Evolutionary conservation across 1,140 invertebrate genomes (phyloP).

Genomic region (Musca vetustissima): DNA sequence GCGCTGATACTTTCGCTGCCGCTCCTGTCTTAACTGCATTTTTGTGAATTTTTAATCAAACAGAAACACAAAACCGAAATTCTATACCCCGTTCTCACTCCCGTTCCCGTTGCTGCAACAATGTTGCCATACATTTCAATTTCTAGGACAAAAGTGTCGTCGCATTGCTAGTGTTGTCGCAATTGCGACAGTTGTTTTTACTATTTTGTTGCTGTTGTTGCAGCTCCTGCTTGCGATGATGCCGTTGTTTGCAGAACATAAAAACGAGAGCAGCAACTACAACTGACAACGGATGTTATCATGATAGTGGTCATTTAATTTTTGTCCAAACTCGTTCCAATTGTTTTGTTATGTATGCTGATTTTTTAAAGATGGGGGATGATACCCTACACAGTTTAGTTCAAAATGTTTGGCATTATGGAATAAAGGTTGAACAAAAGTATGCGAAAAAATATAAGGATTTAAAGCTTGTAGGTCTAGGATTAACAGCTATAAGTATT

Average conservation of each 20-base stretch:
- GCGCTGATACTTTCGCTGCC: not conserved
- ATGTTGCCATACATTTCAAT: not conserved
- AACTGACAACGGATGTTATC: slow-evolving; percentile 21
- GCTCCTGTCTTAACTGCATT: slow-evolving; percentile 7
- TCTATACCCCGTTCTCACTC: too few relatives aligned
- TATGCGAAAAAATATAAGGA: too few relatives aligned
- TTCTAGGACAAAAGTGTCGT: not conserved
- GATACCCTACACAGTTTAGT: not conserved
- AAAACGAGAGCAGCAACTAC: not conserved
- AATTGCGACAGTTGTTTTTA: not conserved
- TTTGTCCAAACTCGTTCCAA: slow-evolving; percentile 10
- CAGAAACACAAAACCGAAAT: too few relatives aligned
- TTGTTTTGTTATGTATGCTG: not conserved
- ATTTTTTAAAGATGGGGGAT: not conserved
- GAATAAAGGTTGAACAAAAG: too few relatives aligned
- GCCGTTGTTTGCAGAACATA: not conserved
- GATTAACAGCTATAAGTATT: too few relatives aligned
- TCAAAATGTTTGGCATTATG: too few relatives aligned
- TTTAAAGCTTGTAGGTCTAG: too few relatives aligned
- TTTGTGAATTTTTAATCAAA: slow-evolving; percentile 21
- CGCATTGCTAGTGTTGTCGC: slow-evolving; percentile 14
- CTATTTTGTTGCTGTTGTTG: not conserved
- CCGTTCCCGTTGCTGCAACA: too few relatives aligned
- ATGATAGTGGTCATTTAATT: slow-evolving; percentile 22
- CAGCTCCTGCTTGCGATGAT: slow-evolving; percentile 1